Evolutionary conservation across 2,797 vertebrate genomes (phyloP).

Genomic region (Acrocephalus scirpaceus): DNA sequence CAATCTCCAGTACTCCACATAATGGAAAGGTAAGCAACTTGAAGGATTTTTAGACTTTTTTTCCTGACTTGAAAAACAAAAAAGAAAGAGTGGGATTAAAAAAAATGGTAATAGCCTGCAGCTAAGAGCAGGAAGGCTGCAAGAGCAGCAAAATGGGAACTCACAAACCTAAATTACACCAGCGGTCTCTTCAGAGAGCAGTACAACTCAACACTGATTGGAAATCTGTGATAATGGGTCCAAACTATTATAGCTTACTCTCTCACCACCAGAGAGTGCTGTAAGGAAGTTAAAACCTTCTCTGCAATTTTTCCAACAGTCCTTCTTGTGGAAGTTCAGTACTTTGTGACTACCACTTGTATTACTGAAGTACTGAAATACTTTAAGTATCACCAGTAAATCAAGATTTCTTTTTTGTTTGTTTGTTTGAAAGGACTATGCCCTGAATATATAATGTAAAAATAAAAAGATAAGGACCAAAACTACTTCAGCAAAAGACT

Average conservation of each 20-base stretch:
- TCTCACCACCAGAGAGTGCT: neutral
- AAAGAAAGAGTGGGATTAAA: neutral
- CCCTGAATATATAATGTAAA: neutral
- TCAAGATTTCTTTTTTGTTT: rapidly evolving
- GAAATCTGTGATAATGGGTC: neutral
- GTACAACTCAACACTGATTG: neutral
- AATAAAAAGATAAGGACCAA: neutral
- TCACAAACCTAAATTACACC: neutral
- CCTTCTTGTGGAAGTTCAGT: neutral
- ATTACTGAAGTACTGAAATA: neutral
- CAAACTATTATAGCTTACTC: neutral
- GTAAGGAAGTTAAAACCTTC: neutral
- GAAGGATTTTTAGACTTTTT: neutral
- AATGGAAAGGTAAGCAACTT: neutral
- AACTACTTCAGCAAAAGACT: neutral
- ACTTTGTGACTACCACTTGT: neutral
- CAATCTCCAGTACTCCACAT: neutral
- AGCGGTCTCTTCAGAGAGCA: neutral
- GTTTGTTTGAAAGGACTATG: neutral
- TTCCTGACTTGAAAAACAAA: neutral
- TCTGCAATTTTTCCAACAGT: neutral
- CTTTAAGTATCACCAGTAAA: neutral
- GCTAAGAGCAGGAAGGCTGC: neutral
- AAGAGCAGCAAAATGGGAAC: neutral
- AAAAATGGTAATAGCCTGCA: neutral